A percentile compares a stretch with the other conserved stretches of the same genome.
Conservation (phyloP, 1,140 invertebrate species). For the Parapsyche elsis region DNA sequence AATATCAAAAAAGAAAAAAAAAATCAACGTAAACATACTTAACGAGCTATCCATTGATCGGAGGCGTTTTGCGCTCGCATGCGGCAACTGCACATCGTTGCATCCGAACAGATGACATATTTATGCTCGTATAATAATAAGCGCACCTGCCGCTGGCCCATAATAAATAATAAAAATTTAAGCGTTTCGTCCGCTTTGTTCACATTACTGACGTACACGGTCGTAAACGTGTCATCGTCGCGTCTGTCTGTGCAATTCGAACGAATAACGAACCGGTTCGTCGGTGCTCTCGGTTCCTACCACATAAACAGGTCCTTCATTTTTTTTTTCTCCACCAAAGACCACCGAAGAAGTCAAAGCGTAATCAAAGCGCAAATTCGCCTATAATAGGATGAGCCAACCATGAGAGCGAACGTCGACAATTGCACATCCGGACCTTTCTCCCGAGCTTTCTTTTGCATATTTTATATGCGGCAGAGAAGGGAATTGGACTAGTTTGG, state of each 20-base stretch:
- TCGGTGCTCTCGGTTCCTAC: not conserved
- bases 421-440: too few species aligned
- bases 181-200: not conserved
- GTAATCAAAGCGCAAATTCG: too few species aligned
- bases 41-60: not conserved
- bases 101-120: not conserved
- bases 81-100: not conserved
- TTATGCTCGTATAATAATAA: not conserved
- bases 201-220: slow-evolving; percentile 5
- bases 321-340: not conserved
- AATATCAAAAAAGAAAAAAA: too few species aligned
- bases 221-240: slow-evolving; percentile 7
- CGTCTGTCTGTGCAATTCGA: not conserved
- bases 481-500: too few species aligned
- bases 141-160: not conserved
- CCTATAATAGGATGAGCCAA: too few species aligned
- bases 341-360: not conserved
- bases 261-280: not conserved
- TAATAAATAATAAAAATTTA: slow-evolving; percentile 15
- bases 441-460: too few species aligned
- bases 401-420: too few species aligned
- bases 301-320: not conserved
- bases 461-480: too few species aligned
- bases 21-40: too few species aligned
- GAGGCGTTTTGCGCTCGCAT: not conserved